Conservation (phyloP, 2,113 vertebrate species). For the Elgaria multicarinata region DNA sequence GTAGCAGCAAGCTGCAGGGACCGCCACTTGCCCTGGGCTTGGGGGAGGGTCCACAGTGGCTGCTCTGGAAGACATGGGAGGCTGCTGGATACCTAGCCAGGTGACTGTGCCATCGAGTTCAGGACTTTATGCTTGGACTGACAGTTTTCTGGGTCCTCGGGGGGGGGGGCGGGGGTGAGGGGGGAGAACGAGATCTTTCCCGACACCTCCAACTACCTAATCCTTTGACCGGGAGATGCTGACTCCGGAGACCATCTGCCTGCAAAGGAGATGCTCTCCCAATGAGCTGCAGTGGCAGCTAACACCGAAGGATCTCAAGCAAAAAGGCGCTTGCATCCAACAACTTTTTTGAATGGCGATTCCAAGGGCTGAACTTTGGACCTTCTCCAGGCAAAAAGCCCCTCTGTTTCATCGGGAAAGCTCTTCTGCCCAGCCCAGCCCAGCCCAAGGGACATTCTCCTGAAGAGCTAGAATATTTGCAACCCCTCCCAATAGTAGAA, state of each 20-base stretch:
- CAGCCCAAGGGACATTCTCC: background rate
- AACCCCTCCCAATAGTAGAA: background rate
- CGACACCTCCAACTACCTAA: no score
- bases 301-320: background rate
- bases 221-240: no score
- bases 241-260: background rate
- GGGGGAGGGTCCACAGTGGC: no score
- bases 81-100: background rate
- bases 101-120: background rate
- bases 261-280: background rate
- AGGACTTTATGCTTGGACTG: background rate
- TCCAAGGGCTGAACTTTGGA: background rate
- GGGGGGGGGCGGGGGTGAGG: no score
- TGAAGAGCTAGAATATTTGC: background rate
- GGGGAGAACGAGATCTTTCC: no score
- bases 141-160: no score
- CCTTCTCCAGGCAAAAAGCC: background rate
- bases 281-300: background rate
- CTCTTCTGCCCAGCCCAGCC: background rate
- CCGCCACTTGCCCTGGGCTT: slow-evolving; percentile 47
- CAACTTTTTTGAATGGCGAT: background rate
- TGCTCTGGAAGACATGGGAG: slow-evolving; percentile 51
- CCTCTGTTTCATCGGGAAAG: background rate
- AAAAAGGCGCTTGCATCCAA: background rate
- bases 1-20: slow-evolving; percentile 61